These are phyloP conservation scores for Ctenicera cuprea DNA, from an alignment of 2,888 invertebrate genomes.

Conservation along the genomic window DNA sequence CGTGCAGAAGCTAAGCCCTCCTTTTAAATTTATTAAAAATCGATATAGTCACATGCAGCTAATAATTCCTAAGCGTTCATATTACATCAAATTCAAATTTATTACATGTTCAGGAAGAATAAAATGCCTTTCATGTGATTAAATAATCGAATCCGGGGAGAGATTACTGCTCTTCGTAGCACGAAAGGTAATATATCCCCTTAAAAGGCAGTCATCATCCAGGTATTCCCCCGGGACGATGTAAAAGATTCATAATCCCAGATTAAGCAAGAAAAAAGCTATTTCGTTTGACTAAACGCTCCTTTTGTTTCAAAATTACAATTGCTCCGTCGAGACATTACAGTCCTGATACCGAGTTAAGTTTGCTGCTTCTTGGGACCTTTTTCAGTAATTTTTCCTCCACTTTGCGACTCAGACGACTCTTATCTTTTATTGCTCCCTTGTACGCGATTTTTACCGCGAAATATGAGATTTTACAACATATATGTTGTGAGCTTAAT, in stretches of 20 bases:
- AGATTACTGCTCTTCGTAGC: conserved; percentile 47
- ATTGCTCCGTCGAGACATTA: conserved; percentile 70
- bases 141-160: conserved; percentile 52
- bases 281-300: conserved; percentile 70
- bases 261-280: conserved; percentile 70
- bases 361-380: conserved; percentile 39
- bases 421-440: conserved; percentile 55
- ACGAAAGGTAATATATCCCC: conserved; percentile 65
- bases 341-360: conserved; percentile 50
- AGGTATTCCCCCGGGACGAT: conserved; percentile 68
- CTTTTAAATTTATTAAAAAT: conserved; percentile 50
- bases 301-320: conserved; percentile 70
- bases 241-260: conserved; percentile 71
- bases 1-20: conserved; percentile 36
- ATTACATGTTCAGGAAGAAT: conserved; percentile 53
- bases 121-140: conserved; percentile 53
- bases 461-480: conserved; percentile 31
- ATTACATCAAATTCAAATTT: conserved; percentile 52
- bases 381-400: conserved; percentile 44
- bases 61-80: conserved; percentile 50
- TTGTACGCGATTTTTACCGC: conserved; percentile 47
- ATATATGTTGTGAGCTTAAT: conserved; percentile 32
- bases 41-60: conserved; percentile 48
- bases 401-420: conserved; percentile 41
- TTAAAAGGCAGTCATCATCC: conserved; percentile 64